Evolutionary conservation across 2,113 vertebrate genomes (phyloP), one percentile per base, ranked within the genome.

Genomic region (Salvelinus alpinus): DNA sequence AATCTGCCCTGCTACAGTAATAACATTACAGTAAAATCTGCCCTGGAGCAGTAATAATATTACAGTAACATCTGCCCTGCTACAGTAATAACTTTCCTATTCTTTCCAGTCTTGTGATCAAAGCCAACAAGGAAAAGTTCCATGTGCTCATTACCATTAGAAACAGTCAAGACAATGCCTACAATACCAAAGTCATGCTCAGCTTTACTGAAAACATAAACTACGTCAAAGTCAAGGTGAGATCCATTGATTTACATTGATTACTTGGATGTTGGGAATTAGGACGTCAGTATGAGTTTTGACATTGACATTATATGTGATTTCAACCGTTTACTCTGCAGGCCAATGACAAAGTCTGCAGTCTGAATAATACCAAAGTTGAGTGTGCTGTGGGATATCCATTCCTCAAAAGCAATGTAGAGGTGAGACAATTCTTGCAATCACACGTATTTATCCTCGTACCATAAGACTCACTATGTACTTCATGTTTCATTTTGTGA

Each of bases 341-440:
- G 96, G 93, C 88, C 47, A 95, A 95, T 80, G 93, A 93, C 25
- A 96, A 93, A 84, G 92, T 89, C 0, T 97, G 94, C 89, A 91
- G 94, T 73, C 91, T 93, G 16, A 93, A 94, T 62, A 79, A 93
- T 70, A 93, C 86, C 7, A 96, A 91, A 76, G 85, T 96, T 83
- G 94, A 95, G 31, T 98, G 96, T 81, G 95, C 93, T 75, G 95
- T 98, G 34, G 96, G 96, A 76, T 99, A 99, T 80, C 98, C 98
- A 2, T 99, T 98, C 88, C 89, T 99, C 78, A 95, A 90, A 85
- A 83, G 77, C 75, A 88, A 86, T 47, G 88, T 88, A 44, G 87
- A 88, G 95, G 98, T 97, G 89, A 89, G 88, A 84, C 1, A 48
- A 64, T 27, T 22, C 62, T 18, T 11, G 38, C 62, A 54, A 24